These are phyloP conservation scores for Nasonia oneida DNA, from an alignment of 2,888 invertebrate species.

Conservation along the genomic window DNA sequence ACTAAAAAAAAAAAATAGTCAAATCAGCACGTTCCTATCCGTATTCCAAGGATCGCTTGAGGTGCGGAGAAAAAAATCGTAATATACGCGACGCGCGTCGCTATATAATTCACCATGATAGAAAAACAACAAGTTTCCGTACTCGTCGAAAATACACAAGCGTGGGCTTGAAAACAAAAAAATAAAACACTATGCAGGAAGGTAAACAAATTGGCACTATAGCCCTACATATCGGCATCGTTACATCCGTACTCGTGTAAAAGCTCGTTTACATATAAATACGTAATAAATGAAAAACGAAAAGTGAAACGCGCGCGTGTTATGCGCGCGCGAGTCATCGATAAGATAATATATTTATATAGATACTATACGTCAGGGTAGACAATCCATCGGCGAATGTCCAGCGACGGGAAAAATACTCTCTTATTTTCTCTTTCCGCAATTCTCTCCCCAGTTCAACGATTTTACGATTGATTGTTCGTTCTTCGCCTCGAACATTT, in stretches of 20 bases:
- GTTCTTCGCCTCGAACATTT: background rate
- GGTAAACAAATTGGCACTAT: constrained; percentile 56
- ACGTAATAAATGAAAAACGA: constrained; percentile 23
- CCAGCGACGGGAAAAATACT: constrained; percentile 57
- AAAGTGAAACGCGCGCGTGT: background rate
- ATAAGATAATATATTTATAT: constrained; percentile 34
- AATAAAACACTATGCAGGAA: constrained; percentile 22
- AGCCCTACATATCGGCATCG: constrained; percentile 33
- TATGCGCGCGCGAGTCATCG: background rate
- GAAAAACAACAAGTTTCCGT: constrained; percentile 8
- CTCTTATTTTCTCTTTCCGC: constrained; percentile 25
- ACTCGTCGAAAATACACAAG: background rate
- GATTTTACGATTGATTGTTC: background rate
- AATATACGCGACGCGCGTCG: background rate
- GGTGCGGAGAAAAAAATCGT: constrained; percentile 9
- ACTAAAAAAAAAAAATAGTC: background rate
- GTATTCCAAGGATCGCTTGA: constrained; percentile 21
- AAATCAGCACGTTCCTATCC: background rate
- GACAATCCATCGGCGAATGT: constrained; percentile 62
- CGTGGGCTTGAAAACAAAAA: constrained; percentile 1
- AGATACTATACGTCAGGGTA: constrained; percentile 55
- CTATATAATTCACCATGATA: background rate
- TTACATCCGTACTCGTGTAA: constrained; percentile 28
- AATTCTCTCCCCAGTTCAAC: constrained; percentile 33
- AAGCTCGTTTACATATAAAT: constrained; percentile 46